Percentiles rank a stretch among this genome's conserved stretches.
Evolutionary conservation across 2,113 vertebrate species (phyloP).

Genomic region (Galeopterus variegatus): DNA sequence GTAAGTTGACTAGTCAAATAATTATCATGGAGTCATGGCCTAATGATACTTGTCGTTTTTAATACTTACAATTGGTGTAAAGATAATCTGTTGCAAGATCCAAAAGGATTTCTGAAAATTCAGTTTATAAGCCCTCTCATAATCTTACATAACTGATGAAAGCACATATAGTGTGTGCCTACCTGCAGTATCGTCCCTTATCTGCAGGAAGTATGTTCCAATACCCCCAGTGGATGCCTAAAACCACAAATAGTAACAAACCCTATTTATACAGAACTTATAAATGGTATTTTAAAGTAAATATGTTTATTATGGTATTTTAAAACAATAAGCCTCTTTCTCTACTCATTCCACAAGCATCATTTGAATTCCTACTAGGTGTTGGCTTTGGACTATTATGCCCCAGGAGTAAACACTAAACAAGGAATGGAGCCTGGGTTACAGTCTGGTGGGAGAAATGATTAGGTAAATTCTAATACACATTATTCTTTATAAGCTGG

Average conservation of each 20-base stretch:
- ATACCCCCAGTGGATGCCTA: background rate
- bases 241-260: background rate
- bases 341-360: background rate
- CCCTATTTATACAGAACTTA: background rate
- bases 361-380: background rate
- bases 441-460: background rate
- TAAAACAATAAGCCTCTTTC: background rate
- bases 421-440: background rate
- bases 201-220: background rate
- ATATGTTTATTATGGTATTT: background rate
- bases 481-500: background rate
- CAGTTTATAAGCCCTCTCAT: background rate
- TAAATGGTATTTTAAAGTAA: constrained; percentile 54
- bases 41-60: background rate
- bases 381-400: background rate
- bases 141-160: background rate
- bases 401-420: background rate
- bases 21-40: constrained; percentile 67
- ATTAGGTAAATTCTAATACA: background rate
- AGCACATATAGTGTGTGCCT: background rate
- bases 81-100: background rate
- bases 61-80: background rate
- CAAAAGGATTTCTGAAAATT: background rate
- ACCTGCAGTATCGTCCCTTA: background rate
- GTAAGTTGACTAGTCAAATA: background rate